These are phyloP conservation scores for Alces alces DNA, from an alignment of 2,113 vertebrate species.

Conservation along the genomic window DNA sequence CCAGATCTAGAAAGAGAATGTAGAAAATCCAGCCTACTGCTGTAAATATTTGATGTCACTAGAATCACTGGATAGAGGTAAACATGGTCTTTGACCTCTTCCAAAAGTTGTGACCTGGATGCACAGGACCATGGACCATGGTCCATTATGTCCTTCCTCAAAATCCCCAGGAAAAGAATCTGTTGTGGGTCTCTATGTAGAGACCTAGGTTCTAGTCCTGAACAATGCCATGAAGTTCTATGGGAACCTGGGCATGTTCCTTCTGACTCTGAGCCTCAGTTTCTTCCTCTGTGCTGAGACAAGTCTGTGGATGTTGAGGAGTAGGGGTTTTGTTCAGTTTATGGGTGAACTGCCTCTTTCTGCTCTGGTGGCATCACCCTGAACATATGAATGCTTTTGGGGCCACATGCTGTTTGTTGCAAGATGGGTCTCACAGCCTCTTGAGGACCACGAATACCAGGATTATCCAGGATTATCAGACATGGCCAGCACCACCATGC, in stretches of 20 bases:
- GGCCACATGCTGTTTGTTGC: neutral
- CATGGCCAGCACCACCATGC: too few species aligned
- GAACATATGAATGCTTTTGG: neutral
- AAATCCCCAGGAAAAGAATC: neutral
- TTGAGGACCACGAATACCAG: neutral
- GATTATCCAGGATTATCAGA: neutral
- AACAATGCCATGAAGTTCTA: neutral
- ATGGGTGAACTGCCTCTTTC: neutral
- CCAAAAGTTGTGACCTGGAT: neutral
- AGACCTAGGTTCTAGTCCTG: neutral
- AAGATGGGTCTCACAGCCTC: neutral
- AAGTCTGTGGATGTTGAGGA: neutral
- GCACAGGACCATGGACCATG: too few species aligned
- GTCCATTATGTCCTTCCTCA: neutral
- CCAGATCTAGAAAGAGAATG: neutral
- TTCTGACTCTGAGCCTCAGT: neutral
- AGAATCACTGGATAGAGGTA: neutral
- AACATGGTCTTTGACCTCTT: neutral
- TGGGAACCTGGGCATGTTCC: too few species aligned
- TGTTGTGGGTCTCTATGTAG: neutral
- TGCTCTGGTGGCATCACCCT: neutral
- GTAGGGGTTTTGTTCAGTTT: neutral
- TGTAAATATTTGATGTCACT: neutral
- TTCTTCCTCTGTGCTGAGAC: neutral
- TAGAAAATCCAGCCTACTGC: neutral